phyloP scores from a whole-genome alignment of 2,113 vertebrate genomes.

The Furnarius figulus region DNA sequence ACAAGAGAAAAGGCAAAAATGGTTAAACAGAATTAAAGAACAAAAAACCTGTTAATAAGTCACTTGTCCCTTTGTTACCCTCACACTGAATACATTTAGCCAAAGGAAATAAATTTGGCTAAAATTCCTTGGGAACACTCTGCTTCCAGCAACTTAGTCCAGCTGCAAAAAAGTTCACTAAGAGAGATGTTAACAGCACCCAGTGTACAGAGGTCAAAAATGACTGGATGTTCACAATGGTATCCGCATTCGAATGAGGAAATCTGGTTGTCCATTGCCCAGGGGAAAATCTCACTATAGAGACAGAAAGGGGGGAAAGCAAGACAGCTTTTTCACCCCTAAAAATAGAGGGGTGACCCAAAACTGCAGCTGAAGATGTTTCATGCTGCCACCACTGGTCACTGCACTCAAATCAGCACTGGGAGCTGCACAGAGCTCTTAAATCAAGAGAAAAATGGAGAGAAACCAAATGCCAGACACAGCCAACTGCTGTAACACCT shows the following conservation, averaged over 20 bases:
- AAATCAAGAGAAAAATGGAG: neutral
- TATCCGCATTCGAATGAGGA: neutral
- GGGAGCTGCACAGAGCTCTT: neutral
- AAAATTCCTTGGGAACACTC: neutral
- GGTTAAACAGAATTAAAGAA: constrained; percentile 22
- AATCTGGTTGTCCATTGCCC: neutral
- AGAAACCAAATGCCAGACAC: neutral
- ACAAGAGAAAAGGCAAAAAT: constrained; percentile 31
- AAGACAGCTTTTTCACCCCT: neutral
- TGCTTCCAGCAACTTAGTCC: neutral
- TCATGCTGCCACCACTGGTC: fast-evolving
- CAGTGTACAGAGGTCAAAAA: neutral
- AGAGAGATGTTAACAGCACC: neutral
- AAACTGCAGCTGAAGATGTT: neutral
- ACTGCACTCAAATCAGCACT: neutral
- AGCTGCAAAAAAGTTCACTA: neutral
- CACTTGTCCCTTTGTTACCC: neutral
- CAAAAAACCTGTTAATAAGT: neutral
- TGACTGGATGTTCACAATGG: neutral
- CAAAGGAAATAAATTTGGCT: neutral
- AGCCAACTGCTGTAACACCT: neutral
- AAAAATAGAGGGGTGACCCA: neutral
- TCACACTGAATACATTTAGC: neutral
- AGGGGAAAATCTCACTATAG: neutral
- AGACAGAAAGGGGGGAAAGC: neutral